Evolutionary conservation across 2,888 invertebrate species (phyloP).

Genomic region (Rhogogaster chlorosoma): DNA sequence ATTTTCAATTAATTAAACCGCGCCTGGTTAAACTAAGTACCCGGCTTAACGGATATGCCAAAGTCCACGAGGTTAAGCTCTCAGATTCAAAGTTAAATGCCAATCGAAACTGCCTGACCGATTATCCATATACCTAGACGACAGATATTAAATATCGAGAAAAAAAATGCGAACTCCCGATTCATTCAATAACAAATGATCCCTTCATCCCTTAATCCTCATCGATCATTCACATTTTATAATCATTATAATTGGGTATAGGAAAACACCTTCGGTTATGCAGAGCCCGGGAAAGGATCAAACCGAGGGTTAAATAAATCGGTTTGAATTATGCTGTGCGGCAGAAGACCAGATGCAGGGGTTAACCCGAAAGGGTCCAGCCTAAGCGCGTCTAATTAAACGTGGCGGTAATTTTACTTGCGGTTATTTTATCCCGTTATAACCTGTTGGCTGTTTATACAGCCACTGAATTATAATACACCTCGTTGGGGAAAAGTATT

Average conservation of each 20-base stretch:
- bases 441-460: constrained; percentile 25
- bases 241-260: background rate
- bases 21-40: constrained; percentile 46
- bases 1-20: constrained; percentile 52
- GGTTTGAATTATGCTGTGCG: constrained; percentile 2
- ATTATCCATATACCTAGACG: background rate
- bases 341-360: background rate
- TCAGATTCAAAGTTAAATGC: constrained; percentile 39
- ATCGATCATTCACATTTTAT: background rate
- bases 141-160: background rate
- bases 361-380: constrained; percentile 5
- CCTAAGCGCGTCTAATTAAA: constrained; percentile 15
- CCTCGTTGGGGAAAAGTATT: background rate
- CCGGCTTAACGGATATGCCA: constrained; percentile 39
- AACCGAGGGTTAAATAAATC: background rate
- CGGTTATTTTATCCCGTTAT: background rate
- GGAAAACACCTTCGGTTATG: background rate
- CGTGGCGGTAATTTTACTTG: background rate
- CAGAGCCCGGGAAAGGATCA: background rate
- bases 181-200: background rate
- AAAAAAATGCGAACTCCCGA: too few relatives aligned
- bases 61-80: constrained; percentile 16
- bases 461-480: background rate
- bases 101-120: background rate
- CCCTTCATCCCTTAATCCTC: background rate